Evolutionary conservation across 2,888 invertebrate genomes (phyloP).

Genomic region (Limnephilus auricula): DNA sequence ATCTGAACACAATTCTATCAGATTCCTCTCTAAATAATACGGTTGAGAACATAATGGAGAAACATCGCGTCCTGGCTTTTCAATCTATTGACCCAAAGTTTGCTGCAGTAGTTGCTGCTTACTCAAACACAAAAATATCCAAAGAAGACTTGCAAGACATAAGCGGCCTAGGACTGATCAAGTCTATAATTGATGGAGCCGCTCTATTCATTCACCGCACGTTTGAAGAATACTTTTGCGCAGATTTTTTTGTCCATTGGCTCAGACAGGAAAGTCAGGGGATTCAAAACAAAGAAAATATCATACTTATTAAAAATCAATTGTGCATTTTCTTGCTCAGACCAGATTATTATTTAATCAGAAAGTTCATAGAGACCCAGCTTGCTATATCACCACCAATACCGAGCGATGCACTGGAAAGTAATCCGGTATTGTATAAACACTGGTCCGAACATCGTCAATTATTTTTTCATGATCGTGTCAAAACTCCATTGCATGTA

Average conservation of each 20-base stretch:
- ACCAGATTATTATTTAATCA: too few species aligned
- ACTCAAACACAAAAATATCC: neutral
- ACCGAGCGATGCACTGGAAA: too few species aligned
- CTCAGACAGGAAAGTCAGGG: neutral
- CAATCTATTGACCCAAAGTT: too few species aligned
- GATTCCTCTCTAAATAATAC: too few species aligned
- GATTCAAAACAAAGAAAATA: neutral
- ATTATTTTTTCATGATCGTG: neutral
- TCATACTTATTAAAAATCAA: neutral
- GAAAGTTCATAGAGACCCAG: too few species aligned
- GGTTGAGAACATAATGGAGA: too few species aligned
- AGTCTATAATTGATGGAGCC: neutral
- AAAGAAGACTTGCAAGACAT: neutral
- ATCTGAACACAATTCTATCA: too few species aligned
- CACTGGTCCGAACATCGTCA: neutral
- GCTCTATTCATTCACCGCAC: neutral
- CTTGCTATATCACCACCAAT: neutral
- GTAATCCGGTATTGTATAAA: neutral
- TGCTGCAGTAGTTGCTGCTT: too few species aligned
- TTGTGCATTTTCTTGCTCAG: neutral
- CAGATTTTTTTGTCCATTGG: neutral
- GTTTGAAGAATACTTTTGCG: neutral
- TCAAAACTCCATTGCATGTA: neutral
- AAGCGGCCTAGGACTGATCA: neutral
- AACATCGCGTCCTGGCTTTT: too few species aligned